Evolutionary conservation across 2,113 vertebrate species (phyloP), one percentile per base, ranked within the genome.

Genomic region (Limanda limanda): DNA sequence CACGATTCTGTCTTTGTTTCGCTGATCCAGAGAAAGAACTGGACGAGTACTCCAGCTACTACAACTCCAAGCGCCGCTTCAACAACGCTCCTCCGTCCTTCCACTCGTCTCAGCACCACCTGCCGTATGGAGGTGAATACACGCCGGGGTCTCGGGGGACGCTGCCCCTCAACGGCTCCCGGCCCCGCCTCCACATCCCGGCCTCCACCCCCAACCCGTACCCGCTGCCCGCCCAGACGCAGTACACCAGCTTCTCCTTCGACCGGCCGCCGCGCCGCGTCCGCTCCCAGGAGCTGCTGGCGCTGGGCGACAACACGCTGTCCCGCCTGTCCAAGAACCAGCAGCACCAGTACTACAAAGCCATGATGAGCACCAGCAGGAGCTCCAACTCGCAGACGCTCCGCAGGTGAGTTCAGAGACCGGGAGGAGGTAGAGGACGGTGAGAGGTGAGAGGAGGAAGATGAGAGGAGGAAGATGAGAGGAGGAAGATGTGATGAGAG

Each of bases 11-110:
- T 68, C 2, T 83, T 20, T 79, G 3, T 69, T 61, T 37, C 25
- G 6, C 13, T 42, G 5, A 52, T 48, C 40, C 82, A 86, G 96
- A 97, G 87, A 96, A 95, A 91, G 96, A 97, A 40, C 92, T 97
- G 47, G 96, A 97, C 2, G 96, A 97, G n/a, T 96, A 95, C 80
- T 94, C 95, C n/a, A 91, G 92, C 54, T 95, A 97, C 74, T 95
- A 95, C 85, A 91, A 89, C 82, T 90, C 95, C 87, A 96, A 96
- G 71, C 93, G 95, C 5, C 91, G 95, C 48, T 65, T 84, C 77
- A 93, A 88, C 84, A 94, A 95, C n/a, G 91, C 89, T 0, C 89
- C 93, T 0, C 94, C 93, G 37, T 92, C 93, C 74, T 95, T 95
- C 79, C 78, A 95, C 82, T 95, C 95, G 40, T 95, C 95, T 5